These are phyloP conservation scores for Tokudaia muenninki DNA, from an alignment of 2,797 vertebrate genomes.

Conservation along the genomic window DNA sequence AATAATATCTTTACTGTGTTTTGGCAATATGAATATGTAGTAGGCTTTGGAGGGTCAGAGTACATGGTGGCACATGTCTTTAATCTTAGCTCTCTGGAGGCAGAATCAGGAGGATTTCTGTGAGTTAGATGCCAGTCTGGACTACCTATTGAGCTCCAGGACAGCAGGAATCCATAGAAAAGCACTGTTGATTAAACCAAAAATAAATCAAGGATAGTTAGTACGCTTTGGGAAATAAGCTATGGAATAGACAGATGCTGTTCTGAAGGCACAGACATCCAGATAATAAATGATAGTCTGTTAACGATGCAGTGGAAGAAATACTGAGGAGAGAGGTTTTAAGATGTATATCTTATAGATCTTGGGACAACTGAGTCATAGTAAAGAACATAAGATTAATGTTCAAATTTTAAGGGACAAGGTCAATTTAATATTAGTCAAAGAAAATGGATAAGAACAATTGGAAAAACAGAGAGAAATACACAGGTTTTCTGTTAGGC, in stretches of 20 bases:
- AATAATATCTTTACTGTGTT: not conserved
- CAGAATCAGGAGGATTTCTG: not conserved
- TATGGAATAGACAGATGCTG: not conserved
- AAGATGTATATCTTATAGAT: not conserved
- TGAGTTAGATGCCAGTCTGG: not conserved
- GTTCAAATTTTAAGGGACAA: not conserved
- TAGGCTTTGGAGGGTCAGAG: not conserved
- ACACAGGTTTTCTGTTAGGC: not conserved
- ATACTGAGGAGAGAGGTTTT: not conserved
- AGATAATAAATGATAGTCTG: not conserved
- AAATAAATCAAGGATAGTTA: not conserved
- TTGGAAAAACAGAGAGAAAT: not conserved
- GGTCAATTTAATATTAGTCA: not conserved
- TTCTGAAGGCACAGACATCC: not conserved
- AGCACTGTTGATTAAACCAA: not conserved
- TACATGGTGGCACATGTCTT: not conserved
- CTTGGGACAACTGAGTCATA: not conserved
- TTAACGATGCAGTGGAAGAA: not conserved
- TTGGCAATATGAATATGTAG: not conserved
- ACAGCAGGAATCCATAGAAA: not conserved
- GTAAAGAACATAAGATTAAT: not conserved
- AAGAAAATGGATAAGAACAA: not conserved
- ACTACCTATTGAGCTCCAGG: not conserved
- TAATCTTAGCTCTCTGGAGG: too few species aligned
- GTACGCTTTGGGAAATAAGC: not conserved